Base-by-base conservation (phyloP, 2,888 invertebrate genomes). In the Tinea trinotella region DNA sequence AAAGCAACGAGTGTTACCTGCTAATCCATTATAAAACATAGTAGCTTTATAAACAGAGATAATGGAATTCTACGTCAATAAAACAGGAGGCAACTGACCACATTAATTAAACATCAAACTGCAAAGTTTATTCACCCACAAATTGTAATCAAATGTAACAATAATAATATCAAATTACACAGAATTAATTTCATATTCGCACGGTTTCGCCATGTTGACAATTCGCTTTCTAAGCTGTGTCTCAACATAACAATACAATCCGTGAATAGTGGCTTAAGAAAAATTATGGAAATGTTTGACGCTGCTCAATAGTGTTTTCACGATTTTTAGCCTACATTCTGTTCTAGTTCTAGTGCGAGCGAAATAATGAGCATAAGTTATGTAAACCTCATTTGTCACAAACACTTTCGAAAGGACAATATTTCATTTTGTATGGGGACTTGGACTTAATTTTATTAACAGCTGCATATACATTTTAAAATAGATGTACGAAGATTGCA, bases 281-380 rank as follows among this genome's bases (percentile, higher is more conserved):
- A 50, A 18, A 24, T n/a, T 24, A 50, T 50, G 24, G 50, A 24
- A 48, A 50, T 50, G 24, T 24, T 1, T 4, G 22, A 50, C 3
- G 22, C n/a, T 12, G 3, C 12, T 24, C 50, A 24, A 50, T 50
- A 12, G 22, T 22, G 19, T 15, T 24, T 50, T 2, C 50, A 50
- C 50, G 24, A 50, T 50, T 50, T 50, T 50, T 50, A 50, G 18
- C 13, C 22, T 50, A 50, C 50, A 50, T 50, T 50, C 20, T 13
- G 19, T 20, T n/a, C 5, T 40, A 9, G 12, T 12, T 5, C 12
- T n/a, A 40, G 12, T 40, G 6, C 12, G 13, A 24, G 19, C 50
- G 24, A 15, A 50, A 24, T 12, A 50, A 49, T 20, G 22, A 3
- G 12, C 49, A 49, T 20, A 46, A 46, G 17, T 46, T 49, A 49